Evolutionary conservation across 1,140 invertebrate genomes (phyloP).

Genomic region (Bombus huntii): DNA sequence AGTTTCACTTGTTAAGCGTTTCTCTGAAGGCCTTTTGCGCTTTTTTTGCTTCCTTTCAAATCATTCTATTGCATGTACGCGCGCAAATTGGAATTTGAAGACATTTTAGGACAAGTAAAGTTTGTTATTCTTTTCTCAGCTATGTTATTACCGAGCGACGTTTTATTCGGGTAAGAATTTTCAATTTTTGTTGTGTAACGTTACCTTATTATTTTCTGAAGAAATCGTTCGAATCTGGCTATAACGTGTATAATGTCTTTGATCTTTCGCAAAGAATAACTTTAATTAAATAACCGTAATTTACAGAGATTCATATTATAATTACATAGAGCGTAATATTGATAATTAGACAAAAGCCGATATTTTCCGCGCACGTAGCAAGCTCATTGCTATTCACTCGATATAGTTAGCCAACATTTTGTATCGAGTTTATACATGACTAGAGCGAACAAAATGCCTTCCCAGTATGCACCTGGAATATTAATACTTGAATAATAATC

Average conservation of each 20-base stretch:
- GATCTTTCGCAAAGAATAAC: not conserved
- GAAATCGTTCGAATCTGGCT: not conserved
- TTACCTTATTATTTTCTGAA: not conserved
- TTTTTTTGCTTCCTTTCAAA: not conserved
- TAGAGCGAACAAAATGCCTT: not conserved
- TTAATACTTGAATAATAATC: not conserved
- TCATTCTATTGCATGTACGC: not conserved
- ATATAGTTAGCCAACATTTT: not conserved
- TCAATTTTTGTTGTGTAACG: too few species aligned
- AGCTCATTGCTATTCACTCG: not conserved
- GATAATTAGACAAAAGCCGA: not conserved
- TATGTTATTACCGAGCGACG: not conserved
- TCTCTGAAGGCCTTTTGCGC: not conserved
- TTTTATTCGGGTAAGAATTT: not conserved
- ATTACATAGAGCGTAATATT: not conserved
- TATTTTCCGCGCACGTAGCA: not conserved
- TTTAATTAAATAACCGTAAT: not conserved
- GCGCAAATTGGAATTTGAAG: not conserved
- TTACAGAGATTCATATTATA: not conserved
- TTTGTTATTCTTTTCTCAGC: not conserved
- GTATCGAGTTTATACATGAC: not conserved
- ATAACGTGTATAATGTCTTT: not conserved
- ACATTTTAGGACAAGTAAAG: not conserved
- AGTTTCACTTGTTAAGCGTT: not conserved
- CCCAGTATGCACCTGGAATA: not conserved